phyloP scores from a whole-genome alignment of 1,140 invertebrate species.

The Cherax destructor region DNA sequence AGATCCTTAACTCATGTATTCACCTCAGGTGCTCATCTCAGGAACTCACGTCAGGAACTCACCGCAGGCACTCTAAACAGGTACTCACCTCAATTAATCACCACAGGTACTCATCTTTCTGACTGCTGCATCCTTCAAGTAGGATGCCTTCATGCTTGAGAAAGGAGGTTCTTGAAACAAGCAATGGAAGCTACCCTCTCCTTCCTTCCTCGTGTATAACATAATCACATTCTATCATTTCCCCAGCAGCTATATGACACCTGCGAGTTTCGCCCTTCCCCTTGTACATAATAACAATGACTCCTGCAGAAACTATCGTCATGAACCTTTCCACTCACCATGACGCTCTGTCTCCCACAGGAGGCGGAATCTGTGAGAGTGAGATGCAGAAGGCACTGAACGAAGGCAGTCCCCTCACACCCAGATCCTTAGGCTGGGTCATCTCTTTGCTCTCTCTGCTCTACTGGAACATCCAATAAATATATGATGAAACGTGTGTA shows the following conservation, averaged over 20 bases:
- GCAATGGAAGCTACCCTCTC: background rate
- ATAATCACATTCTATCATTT: background rate
- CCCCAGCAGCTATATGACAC: too few relatives aligned
- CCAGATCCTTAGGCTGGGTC: background rate
- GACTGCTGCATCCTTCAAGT: too few relatives aligned
- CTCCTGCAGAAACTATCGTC: background rate
- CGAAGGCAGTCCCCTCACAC: background rate
- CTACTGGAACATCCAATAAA: background rate
- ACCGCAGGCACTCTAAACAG: too few relatives aligned
- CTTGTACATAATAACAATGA: too few relatives aligned
- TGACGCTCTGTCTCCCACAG: background rate
- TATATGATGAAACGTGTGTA: background rate
- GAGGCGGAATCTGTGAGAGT: slow-evolving; percentile 38
- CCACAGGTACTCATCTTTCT: too few relatives aligned
- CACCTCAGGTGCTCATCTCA: too few relatives aligned
- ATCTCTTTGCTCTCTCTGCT: background rate
- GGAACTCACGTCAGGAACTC: too few relatives aligned
- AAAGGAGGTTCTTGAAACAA: background rate
- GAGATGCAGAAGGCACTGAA: slow-evolving; percentile 54
- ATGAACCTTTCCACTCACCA: background rate
- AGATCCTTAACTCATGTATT: too few relatives aligned
- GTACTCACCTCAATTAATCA: too few relatives aligned
- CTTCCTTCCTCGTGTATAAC: background rate
- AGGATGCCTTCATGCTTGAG: too few relatives aligned
- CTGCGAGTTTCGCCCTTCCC: too few relatives aligned